Evolutionary conservation across 2,888 invertebrate species (phyloP), one percentile per base, ranked within the genome.

Genomic region (Thumatha senex): DNA sequence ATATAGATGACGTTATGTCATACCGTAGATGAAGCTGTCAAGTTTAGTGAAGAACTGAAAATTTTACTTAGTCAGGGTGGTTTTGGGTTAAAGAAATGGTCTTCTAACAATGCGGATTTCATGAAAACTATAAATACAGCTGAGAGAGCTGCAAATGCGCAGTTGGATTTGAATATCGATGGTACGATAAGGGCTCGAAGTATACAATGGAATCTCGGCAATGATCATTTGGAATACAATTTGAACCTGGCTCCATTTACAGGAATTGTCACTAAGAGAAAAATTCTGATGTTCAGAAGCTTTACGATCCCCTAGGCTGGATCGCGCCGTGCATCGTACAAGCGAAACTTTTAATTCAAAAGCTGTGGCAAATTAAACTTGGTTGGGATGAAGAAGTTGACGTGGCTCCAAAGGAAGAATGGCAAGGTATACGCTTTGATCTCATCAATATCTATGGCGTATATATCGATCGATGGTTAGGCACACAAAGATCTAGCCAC

Each of bases 301-400:
- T 47, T 0, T 51, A 40, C 15, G 51, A 49, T 61, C 65, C 65
- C 7, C 40, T 70, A 10, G 67, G 67, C 2, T 67, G 67, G 69
- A 38, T 68, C 9, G 54, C 69, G 12, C 61, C 61, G n/a, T 15
- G n/a, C 7, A 46, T 56, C 9, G 35, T 63, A 1, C 35, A 15
- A n/a, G 52, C 54, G 8, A 63, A 66, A 48, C 57, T 66, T 7
- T 3, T 60, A 2, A 46, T 66, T 0, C 63, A 66, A 40, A 53
- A 30, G 10, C 14, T 62, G 7, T 63, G 67, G 63, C 40, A 56
- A n/a, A 44, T 48, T 40, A 18, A 49, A 8, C n/a, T 46, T 13
- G 35, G 38, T 8, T 67, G 64, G 64, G 60, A 63, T 44, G 51
- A 63, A 13, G 36, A 54, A 18, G 38, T 59, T 7, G 30, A 33